A percentile compares a stretch with the other conserved stretches of the same genome.
These are phyloP conservation scores for Chrysolina haemoptera DNA, from an alignment of 2,888 invertebrate genomes.

Conservation along the genomic window DNA sequence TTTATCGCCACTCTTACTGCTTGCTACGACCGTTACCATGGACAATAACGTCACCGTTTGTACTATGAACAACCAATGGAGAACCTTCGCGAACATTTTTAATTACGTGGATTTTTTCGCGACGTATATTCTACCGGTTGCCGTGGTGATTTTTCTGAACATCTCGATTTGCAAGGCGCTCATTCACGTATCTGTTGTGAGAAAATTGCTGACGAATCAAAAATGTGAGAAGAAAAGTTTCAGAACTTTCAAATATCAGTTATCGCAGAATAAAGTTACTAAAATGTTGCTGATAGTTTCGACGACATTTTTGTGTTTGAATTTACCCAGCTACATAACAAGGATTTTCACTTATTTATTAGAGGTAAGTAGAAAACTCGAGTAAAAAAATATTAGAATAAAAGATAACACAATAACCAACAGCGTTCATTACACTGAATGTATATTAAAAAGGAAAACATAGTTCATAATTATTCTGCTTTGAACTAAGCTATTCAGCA, in stretches of 20 bases:
- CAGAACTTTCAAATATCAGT: slow-evolving; percentile 46
- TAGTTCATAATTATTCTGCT: no score
- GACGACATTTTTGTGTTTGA: slow-evolving; percentile 83
- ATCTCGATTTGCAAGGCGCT: slow-evolving; percentile 80
- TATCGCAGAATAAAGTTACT: slow-evolving; percentile 80
- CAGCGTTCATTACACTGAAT: no score
- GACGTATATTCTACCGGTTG: slow-evolving; percentile 82
- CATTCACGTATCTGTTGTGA: slow-evolving; percentile 65
- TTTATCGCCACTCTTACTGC: slow-evolving; percentile 76
- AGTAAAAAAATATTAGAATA: no score
- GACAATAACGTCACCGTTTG: slow-evolving; percentile 65
- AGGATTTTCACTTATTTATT: slow-evolving; percentile 64
- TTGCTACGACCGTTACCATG: slow-evolving; percentile 56
- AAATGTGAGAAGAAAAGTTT: neutral
- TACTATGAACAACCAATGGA: slow-evolving; percentile 70
- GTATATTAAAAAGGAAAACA: no score
- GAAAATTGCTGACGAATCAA: slow-evolving; percentile 54
- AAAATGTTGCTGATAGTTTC: slow-evolving; percentile 89
- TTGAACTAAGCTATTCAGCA: no score
- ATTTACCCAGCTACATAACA: slow-evolving; percentile 83
- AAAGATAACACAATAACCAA: no score
- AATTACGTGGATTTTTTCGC: slow-evolving; percentile 81
- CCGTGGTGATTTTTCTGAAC: slow-evolving; percentile 80
- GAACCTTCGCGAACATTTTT: slow-evolving; percentile 75
- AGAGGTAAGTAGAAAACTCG: slow-evolving; percentile 45